Conservation (phyloP, 2,797 vertebrate species). For the Labeo calbasu region DNA sequence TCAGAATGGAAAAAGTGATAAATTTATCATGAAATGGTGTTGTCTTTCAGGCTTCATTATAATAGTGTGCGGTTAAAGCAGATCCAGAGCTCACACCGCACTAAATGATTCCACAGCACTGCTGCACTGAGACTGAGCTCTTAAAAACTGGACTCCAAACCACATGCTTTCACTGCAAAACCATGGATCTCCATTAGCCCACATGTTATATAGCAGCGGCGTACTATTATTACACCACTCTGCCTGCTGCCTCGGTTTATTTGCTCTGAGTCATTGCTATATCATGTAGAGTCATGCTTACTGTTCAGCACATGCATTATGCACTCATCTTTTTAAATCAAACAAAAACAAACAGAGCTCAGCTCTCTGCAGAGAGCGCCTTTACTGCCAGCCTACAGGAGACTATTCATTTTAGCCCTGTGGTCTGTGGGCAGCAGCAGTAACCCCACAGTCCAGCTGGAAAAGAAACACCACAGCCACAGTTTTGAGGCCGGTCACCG, state of each 20-base stretch:
- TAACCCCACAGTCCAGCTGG: conserved; percentile 23
- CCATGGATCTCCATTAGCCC: conserved; percentile 34
- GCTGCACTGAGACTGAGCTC: conserved; percentile 68
- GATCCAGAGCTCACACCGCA: conserved; percentile 46
- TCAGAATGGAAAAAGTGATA: background rate
- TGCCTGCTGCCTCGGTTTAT: conserved; percentile 27
- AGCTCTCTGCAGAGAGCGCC: background rate
- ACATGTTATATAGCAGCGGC: conserved; percentile 62
- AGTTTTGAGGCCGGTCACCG: background rate
- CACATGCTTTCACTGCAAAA: conserved; percentile 46
- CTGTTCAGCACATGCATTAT: conserved; percentile 24
- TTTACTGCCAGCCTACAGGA: background rate
- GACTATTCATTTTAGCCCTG: conserved; percentile 7
- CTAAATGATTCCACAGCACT: conserved; percentile 70
- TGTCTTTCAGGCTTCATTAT: background rate
- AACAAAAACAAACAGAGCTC: conserved; percentile 34
- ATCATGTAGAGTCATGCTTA: conserved; percentile 25
- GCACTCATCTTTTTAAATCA: background rate
- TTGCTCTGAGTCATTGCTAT: conserved; percentile 31
- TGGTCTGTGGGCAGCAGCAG: conserved; percentile 8
- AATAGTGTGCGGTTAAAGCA: background rate
- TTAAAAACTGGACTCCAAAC: conserved; percentile 64
- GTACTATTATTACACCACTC: conserved; percentile 35
- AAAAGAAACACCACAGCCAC: conserved; percentile 33
- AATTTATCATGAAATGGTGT: background rate